Conservation (phyloP, 2,888 invertebrate genomes). For the Bugulina stolonifera region DNA sequence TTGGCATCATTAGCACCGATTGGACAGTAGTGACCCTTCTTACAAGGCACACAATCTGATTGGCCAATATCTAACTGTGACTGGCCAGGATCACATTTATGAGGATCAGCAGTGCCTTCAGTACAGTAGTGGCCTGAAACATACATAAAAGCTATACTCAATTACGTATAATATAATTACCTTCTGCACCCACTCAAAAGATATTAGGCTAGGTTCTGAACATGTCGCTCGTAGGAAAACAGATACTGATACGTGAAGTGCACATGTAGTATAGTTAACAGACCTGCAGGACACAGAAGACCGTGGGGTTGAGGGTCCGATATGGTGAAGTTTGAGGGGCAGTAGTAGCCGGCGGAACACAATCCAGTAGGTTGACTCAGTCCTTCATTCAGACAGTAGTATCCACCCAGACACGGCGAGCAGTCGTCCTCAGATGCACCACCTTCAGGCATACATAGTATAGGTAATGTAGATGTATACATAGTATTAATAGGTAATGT, state of each 20-base stretch:
- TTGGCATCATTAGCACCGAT: conserved; percentile 37
- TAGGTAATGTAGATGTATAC: no score
- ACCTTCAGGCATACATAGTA: no score
- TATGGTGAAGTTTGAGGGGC: conserved; percentile 43
- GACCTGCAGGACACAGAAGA: conserved; percentile 36
- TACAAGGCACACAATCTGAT: conserved; percentile 41
- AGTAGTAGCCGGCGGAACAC: conserved; percentile 46
- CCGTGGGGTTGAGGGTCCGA: conserved; percentile 38
- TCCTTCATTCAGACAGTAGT: conserved; percentile 42
- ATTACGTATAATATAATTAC: no score
- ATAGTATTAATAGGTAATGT: no score
- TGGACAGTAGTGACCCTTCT: conserved; percentile 45
- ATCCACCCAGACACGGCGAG: conserved; percentile 43
- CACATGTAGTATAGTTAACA: neutral
- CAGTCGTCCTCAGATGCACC: conserved; percentile 41
- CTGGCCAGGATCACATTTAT: conserved; percentile 40
- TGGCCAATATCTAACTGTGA: conserved; percentile 39
- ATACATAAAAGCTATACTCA: no score
- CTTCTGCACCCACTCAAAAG: no score
- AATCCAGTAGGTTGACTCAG: conserved; percentile 39
- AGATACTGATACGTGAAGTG: no score
- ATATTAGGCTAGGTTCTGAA: no score
- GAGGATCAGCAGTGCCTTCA: conserved; percentile 39
- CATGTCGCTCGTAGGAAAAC: no score
- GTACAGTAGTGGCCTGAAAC: conserved; percentile 42